Percentiles rank a stretch among this genome's conserved stretches.
phyloP scores from a whole-genome alignment of 2,888 invertebrate species.

The Salticus scenicus region DNA sequence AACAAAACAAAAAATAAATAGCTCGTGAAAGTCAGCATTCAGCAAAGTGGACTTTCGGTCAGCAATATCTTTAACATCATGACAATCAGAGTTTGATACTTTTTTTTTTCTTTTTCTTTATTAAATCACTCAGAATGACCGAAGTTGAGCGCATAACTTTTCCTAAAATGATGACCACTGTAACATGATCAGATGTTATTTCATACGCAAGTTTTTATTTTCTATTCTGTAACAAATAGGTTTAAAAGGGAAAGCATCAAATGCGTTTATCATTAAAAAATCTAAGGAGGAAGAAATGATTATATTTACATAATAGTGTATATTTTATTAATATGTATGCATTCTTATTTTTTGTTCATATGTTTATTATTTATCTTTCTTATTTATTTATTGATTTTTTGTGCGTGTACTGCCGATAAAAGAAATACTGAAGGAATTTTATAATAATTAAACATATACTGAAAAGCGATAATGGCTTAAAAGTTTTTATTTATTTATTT shows the following conservation, averaged over 20 bases:
- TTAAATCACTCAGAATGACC: conserved; percentile 51
- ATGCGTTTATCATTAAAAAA: too few species aligned
- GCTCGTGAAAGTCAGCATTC: conserved; percentile 63
- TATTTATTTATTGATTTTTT: too few species aligned
- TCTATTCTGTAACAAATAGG: conserved; percentile 24
- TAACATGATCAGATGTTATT: conserved; percentile 42
- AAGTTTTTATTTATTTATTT: too few species aligned
- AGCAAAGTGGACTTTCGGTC: conserved; percentile 62
- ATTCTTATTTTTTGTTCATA: too few species aligned
- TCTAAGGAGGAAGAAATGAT: too few species aligned
- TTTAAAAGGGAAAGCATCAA: conserved; percentile 26
- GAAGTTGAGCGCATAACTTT: conserved; percentile 59
- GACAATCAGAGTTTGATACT: conserved; percentile 48
- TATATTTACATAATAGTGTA: too few species aligned
- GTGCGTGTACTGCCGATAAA: too few species aligned
- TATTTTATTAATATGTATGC: too few species aligned
- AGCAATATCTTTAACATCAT: conserved; percentile 67
- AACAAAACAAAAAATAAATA: conserved; percentile 46
- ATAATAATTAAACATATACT: too few species aligned
- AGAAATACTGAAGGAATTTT: too few species aligned
- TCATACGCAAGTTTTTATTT: conserved; percentile 5
- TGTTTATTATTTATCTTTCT: too few species aligned
- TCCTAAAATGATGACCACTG: conserved; percentile 61
- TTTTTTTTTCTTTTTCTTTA: conserved; percentile 24
- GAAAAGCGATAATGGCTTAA: too few species aligned